phyloP scores from a whole-genome alignment of 2,113 vertebrate species.

The Casuarius casuarius region DNA sequence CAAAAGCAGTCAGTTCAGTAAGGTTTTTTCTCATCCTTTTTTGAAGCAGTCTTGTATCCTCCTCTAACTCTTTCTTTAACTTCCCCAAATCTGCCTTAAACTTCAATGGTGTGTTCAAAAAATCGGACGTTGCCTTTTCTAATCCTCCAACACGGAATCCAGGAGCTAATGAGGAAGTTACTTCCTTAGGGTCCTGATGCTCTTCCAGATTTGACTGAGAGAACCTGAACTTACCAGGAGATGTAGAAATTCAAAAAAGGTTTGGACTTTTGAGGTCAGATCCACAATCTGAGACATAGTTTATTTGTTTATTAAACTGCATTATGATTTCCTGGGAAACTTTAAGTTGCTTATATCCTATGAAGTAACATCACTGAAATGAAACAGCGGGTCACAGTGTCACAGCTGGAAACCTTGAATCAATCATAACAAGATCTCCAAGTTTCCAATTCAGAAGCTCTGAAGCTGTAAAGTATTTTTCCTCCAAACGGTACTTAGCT shows the following conservation, averaged over 20 bases:
- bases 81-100: background rate
- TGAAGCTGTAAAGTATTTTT: constrained; percentile 19
- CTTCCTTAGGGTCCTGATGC: background rate
- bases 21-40: background rate
- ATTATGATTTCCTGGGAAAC: constrained; percentile 68
- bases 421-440: constrained; percentile 54
- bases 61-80: background rate
- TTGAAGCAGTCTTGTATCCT: background rate
- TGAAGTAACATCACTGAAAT: constrained; percentile 65
- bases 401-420: constrained; percentile 67
- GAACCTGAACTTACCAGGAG: background rate
- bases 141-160: background rate
- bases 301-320: constrained; percentile 60
- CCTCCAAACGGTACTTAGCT: background rate
- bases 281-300: background rate
- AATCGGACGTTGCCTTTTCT: background rate
- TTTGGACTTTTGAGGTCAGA: constrained; percentile 47
- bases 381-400: constrained; percentile 49
- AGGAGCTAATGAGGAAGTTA: background rate
- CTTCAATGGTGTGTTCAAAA: background rate
- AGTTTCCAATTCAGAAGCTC: constrained; percentile 45
- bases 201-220: background rate
- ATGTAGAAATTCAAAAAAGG: background rate
- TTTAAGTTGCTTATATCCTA: constrained; percentile 54
- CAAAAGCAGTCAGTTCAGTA: background rate